Evolutionary conservation across 64 coral and sea anemone genomes (phyloP), one percentile per base, ranked within the genome.

Genomic region (Anthopleura sola): DNA sequence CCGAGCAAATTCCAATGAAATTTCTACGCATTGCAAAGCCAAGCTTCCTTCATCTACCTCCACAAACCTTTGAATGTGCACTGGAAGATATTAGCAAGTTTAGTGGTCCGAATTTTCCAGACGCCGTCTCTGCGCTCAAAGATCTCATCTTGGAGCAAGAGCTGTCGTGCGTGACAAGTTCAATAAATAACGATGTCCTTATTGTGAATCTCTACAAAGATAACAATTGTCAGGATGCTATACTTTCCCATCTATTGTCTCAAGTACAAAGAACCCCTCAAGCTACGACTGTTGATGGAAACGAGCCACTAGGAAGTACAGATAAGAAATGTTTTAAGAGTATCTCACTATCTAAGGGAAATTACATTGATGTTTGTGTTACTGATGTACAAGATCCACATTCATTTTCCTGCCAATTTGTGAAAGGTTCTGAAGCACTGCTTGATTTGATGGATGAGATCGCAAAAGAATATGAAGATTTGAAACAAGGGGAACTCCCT

Each of bases 371-470:
- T 17, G 83, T 99, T 37, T 75, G 58, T 71, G 85, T 99, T 2
- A 92, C 93, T 3, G 76, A 91, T 76, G 89, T 83, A 0, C 84
- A 83, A 32, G 90, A 95, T 40, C 97, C 97, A 0, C 87, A 79
- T n/a, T 75, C 84, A 37, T 99, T 99, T 33, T 99, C 81, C 44
- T 99, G 93, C 23, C 90, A 94, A 18, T 58, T 99, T 10, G 68
- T 99, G 19, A 47, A 78, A 64, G 78, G 94, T 49, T 68, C 84
- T 48, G 87, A 86, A 32, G 53, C 46, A 23, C 26, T 99, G 20
- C 90, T 87, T 6, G 68, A 32, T 28, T 31, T 99, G 6, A 91
- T 98, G 91, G 92, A 85, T 48, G 83, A 91, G 21, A 68, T 98
- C 17, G 90, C 89, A 13, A 85, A 88, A 5, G 78, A 87, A 20